These are phyloP conservation scores for Plagiodera versicolora DNA, from an alignment of 2,888 invertebrate species.

Conservation along the genomic window DNA sequence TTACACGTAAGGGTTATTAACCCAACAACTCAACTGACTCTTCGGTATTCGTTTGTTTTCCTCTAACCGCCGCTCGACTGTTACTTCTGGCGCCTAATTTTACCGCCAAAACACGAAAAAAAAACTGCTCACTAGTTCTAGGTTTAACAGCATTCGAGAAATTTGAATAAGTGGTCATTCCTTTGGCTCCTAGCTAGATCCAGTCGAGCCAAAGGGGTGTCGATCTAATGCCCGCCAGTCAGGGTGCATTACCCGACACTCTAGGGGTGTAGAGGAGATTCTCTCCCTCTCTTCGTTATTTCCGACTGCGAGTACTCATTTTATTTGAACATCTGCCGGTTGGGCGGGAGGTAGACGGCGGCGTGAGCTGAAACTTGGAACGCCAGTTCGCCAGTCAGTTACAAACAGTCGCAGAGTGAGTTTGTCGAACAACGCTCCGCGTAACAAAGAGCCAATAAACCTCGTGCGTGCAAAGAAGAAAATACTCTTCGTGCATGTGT, in stretches of 20 bases:
- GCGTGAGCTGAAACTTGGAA: constrained; percentile 10
- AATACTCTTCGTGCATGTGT: constrained; percentile 13
- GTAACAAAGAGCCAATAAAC: background rate
- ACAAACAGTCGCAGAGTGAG: constrained; percentile 21
- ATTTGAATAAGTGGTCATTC: constrained; percentile 25
- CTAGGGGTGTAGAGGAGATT: constrained; percentile 31
- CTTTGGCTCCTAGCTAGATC: constrained; percentile 17
- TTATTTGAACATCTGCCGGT: constrained; percentile 45
- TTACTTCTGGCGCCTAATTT: constrained; percentile 27
- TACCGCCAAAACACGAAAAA: constrained; percentile 30
- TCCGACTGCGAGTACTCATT: constrained; percentile 40
- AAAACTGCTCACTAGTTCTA: constrained; percentile 21
- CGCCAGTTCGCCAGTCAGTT: constrained; percentile 28
- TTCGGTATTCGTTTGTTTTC: constrained; percentile 11
- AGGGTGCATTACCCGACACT: constrained; percentile 21
- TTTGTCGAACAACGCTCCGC: constrained; percentile 13
- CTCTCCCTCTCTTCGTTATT: constrained; percentile 22
- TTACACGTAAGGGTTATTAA: background rate
- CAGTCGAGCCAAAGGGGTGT: constrained; percentile 19
- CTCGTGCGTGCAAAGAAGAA: constrained; percentile 9
- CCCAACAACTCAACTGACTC: constrained; percentile 9
- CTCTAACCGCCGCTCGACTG: constrained; percentile 15
- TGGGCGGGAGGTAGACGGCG: constrained; percentile 39
- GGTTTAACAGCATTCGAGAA: constrained; percentile 23
- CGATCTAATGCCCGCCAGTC: constrained; percentile 15